A percentile compares a stretch with the other conserved stretches of the same genome.
These are phyloP conservation scores for Tinamus major DNA, from an alignment of 2,797 vertebrate genomes.

Conservation along the genomic window DNA sequence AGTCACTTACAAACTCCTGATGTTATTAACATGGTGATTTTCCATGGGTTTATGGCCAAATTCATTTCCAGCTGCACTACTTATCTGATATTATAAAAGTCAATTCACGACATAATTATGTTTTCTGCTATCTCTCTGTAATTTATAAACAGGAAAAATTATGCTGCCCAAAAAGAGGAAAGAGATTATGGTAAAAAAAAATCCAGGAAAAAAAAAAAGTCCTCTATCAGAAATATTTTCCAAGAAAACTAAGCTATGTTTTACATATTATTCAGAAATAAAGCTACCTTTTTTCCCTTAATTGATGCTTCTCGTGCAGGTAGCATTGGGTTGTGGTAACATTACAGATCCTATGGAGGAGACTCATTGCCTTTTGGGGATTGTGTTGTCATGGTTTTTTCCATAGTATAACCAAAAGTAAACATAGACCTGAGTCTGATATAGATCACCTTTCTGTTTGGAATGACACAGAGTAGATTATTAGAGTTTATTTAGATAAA, in stretches of 20 bases:
- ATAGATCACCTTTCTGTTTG: neutral
- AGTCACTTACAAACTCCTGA: neutral
- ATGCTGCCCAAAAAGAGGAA: neutral
- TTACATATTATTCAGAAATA: neutral
- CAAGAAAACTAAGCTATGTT: neutral
- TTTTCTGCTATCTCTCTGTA: neutral
- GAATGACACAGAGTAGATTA: neutral
- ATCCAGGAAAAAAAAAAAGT: neutral
- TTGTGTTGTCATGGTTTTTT: neutral
- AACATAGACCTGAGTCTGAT: neutral
- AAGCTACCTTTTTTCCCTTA: neutral
- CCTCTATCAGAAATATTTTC: neutral
- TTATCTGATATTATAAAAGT: neutral
- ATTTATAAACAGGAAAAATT: neutral
- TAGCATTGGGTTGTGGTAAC: rapidly evolving
- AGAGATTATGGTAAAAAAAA: neutral
- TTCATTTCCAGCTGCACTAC: neutral
- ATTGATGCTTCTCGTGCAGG: neutral
- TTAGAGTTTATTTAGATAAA: neutral
- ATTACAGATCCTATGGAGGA: neutral
- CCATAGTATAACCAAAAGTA: neutral
- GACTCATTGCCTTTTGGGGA: neutral
- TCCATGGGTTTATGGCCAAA: neutral
- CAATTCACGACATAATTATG: neutral
- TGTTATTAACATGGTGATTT: neutral